Evolutionary conservation across 2,113 vertebrate species (phyloP).

Genomic region (Hippopotamus amphibius): DNA sequence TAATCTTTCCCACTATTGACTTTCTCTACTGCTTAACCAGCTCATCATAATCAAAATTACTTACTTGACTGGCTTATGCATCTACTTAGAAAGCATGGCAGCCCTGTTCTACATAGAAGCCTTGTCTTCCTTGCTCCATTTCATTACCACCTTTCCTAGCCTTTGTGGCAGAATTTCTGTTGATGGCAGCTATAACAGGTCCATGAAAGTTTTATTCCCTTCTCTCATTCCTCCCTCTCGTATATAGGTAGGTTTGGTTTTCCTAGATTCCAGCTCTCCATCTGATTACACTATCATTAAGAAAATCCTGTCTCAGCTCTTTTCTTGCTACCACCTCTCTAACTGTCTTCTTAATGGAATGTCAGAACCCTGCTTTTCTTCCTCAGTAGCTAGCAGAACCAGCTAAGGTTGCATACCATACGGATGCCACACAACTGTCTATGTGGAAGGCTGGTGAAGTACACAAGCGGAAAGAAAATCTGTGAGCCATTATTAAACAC

Average conservation of each 20-base stretch:
- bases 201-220: neutral
- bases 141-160: neutral
- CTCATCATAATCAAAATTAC: neutral
- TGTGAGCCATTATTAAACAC: neutral
- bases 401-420: neutral
- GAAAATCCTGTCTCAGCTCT: neutral
- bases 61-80: neutral
- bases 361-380: neutral
- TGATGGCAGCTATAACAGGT: neutral
- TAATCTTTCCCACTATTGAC: neutral
- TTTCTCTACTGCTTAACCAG: conserved; percentile 17
- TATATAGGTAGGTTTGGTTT: neutral
- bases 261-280: neutral
- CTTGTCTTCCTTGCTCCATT: neutral
- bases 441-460: neutral
- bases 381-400: neutral
- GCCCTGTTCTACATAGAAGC: neutral
- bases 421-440: neutral
- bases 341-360: neutral
- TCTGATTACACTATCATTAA: neutral
- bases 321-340: neutral
- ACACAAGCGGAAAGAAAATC: neutral
- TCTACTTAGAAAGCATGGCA: neutral
- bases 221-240: neutral
- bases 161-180: neutral